Evolutionary conservation across 2,113 vertebrate species (phyloP).

Genomic region (Zonotrichia leucophrys): DNA sequence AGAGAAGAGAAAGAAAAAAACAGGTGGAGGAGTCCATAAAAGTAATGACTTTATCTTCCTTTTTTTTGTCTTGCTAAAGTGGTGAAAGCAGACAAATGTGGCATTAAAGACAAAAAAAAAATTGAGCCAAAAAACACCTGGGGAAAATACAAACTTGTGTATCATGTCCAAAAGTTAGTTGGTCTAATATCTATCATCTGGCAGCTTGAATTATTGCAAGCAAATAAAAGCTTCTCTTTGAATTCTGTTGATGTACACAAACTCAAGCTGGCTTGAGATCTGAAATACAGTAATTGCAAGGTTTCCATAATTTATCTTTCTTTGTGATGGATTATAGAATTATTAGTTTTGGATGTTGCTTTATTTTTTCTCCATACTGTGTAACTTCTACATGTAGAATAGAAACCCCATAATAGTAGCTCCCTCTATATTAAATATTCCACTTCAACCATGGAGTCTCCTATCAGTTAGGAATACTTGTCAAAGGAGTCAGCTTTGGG

Average conservation of each 20-base stretch:
- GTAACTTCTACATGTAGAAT: neutral
- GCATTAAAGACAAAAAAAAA: neutral
- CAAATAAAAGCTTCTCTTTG: neutral
- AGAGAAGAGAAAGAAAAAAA: neutral
- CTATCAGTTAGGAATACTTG: neutral
- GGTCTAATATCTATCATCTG: neutral
- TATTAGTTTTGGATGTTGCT: neutral
- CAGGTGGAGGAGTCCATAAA: neutral
- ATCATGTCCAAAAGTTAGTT: neutral
- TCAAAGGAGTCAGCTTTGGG: neutral
- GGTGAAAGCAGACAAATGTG: neutral
- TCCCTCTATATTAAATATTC: neutral
- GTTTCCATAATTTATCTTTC: neutral
- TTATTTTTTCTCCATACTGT: neutral
- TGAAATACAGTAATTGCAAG: neutral
- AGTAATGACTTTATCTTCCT: neutral
- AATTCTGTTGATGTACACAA: neutral
- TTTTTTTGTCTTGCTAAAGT: neutral
- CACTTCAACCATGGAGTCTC: neutral
- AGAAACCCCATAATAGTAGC: neutral
- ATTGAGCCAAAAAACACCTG: fast-evolving
- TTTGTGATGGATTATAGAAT: neutral
- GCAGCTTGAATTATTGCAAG: neutral
- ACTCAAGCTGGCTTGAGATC: neutral
- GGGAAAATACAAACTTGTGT: neutral